phyloP scores from a whole-genome alignment of 2,888 invertebrate genomes.

The Ophion slaviceki region DNA sequence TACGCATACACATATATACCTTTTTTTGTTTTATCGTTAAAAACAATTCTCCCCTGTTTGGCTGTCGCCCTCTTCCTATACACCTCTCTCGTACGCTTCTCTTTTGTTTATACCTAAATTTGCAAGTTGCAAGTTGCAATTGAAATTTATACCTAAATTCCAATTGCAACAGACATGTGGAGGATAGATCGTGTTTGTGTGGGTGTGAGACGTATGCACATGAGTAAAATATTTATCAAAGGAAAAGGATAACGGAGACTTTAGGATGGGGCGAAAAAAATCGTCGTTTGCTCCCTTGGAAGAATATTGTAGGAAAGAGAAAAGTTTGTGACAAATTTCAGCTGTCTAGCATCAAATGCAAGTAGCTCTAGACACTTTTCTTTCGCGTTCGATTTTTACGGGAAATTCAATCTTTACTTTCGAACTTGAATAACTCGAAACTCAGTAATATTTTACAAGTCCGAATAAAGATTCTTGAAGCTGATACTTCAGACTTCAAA shows the following conservation, averaged over 20 bases:
- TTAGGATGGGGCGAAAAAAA: conserved; percentile 39
- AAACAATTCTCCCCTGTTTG: conserved; percentile 74
- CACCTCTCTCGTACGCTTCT: conserved; percentile 61
- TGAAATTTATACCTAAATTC: conserved; percentile 51
- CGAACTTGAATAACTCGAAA: background rate
- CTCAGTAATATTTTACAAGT: background rate
- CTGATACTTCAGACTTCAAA: background rate
- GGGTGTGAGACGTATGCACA: conserved; percentile 65
- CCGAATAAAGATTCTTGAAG: background rate
- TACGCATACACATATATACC: conserved; percentile 69
- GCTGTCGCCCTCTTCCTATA: conserved; percentile 67
- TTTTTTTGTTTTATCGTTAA: conserved; percentile 53
- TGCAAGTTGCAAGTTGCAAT: too few relatives aligned
- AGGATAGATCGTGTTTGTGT: conserved; percentile 57
- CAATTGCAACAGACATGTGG: too few relatives aligned
- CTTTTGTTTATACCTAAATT: conserved; percentile 43
- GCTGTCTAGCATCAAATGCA: background rate
- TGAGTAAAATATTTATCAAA: conserved; percentile 45
- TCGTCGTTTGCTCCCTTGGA: background rate
- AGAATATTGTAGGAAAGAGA: background rate
- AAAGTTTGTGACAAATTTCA: background rate
- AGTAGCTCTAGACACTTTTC: background rate
- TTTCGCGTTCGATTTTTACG: background rate
- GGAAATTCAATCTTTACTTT: background rate
- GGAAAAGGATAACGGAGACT: conserved; percentile 22